These are phyloP conservation scores for Trichosurus vulpecula DNA, from an alignment of 2,797 vertebrate genomes.

Conservation along the genomic window DNA sequence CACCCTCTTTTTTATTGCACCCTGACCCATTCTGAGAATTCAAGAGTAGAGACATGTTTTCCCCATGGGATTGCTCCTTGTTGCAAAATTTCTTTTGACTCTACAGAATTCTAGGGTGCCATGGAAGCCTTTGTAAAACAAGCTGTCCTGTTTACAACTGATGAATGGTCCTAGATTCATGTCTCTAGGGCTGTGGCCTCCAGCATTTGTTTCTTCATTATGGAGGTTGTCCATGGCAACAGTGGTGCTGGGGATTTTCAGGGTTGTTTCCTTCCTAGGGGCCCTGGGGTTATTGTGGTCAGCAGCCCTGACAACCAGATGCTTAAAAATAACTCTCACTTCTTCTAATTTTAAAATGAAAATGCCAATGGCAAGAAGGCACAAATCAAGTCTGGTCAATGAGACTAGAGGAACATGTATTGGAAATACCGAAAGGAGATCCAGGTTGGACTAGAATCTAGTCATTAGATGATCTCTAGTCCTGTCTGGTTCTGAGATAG, in stretches of 20 bases:
- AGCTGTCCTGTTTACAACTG: not conserved
- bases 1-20: accelerated
- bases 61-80: not conserved
- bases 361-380: not conserved
- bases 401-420: not conserved
- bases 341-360: not conserved
- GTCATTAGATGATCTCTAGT: not conserved
- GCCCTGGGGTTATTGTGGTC: not conserved
- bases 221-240: not conserved
- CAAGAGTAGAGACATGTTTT: not conserved
- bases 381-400: not conserved
- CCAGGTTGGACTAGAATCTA: not conserved
- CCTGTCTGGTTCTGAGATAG: not conserved
- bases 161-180: not conserved
- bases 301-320: not conserved
- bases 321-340: not conserved
- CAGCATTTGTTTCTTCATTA: not conserved
- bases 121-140: not conserved
- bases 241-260: not conserved
- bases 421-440: not conserved
- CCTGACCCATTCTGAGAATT: not conserved
- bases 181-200: not conserved
- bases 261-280: not conserved
- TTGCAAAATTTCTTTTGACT: not conserved
- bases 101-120: not conserved